These are phyloP conservation scores for Bombus waltoni DNA, from an alignment of 1,140 invertebrate genomes.

Conservation along the genomic window DNA sequence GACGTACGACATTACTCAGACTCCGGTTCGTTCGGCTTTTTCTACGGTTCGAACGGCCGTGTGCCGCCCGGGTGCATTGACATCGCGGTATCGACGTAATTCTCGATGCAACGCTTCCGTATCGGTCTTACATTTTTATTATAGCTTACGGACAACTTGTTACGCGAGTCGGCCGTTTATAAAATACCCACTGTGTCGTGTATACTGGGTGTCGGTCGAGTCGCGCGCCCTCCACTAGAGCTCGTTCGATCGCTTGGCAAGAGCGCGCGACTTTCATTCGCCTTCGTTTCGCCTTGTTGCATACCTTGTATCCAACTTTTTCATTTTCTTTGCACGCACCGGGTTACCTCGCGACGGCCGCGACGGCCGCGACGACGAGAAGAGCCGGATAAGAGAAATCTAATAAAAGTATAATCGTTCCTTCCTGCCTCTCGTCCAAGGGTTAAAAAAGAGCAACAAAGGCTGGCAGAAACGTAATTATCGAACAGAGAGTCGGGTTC, in stretches of 20 bases:
- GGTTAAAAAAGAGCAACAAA: neutral
- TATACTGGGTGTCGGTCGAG: neutral
- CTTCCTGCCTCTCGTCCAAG: neutral
- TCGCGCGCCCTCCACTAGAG: neutral
- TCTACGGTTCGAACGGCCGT: conserved; percentile 29
- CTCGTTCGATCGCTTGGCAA: neutral
- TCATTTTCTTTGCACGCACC: neutral
- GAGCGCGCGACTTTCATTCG: no score
- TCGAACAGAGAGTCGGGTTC: neutral
- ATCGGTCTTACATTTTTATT: conserved; percentile 52
- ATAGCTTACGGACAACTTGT: conserved; percentile 38
- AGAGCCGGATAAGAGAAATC: neutral
- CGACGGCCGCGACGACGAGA: neutral
- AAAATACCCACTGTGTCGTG: neutral
- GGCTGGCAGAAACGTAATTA: neutral
- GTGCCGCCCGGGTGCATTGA: conserved; percentile 41
- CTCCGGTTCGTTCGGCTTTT: conserved; percentile 45
- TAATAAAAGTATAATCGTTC: neutral
- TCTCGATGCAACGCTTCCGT: conserved; percentile 46
- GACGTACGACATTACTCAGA: conserved; percentile 52
- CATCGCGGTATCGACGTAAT: conserved; percentile 44
- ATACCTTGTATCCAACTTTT: neutral
- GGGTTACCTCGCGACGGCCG: neutral
- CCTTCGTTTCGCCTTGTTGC: no score
- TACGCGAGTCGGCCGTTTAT: conserved; percentile 36